Evolutionary conservation across 37 sponge, comb jelly and placozoan species (phyloP).

Genomic region (Petrosia ficiformis): DNA sequence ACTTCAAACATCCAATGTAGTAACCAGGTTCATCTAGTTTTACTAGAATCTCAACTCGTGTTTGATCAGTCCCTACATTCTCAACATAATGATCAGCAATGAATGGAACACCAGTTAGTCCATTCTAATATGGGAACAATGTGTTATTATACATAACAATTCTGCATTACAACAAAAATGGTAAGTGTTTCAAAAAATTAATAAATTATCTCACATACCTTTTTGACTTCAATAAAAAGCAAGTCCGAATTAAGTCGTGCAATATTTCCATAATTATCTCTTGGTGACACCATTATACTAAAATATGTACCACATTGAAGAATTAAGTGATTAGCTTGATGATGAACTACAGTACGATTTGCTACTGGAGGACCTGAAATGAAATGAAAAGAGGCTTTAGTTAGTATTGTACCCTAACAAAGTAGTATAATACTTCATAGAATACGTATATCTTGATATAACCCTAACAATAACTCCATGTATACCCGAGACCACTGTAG

Average conservation of each 20-base stretch:
- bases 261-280: constrained; percentile 34
- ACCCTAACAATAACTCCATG: no score
- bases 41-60: constrained; percentile 14
- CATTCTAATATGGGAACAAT: constrained; percentile 2
- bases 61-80: neutral
- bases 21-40: constrained; percentile 31
- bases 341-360: constrained; percentile 9
- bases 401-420: no score
- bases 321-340: constrained; percentile 10
- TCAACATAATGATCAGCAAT: constrained; percentile 12
- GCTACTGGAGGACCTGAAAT: constrained; percentile 15
- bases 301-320: constrained; percentile 7
- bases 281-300: constrained; percentile 16
- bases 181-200: neutral
- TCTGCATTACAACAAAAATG: neutral
- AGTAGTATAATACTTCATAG: no score
- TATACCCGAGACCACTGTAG: no score
- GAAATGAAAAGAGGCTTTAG: no score
- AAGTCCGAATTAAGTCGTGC: neutral
- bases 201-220: neutral
- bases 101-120: neutral
- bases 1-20: constrained; percentile 22
- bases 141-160: neutral
- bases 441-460: no score
- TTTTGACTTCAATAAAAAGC: constrained; percentile 17